A percentile compares a stretch with the other conserved stretches of the same genome.
phyloP scores from a whole-genome alignment of 2,113 vertebrate species.

The Sigmodon hispidus region DNA sequence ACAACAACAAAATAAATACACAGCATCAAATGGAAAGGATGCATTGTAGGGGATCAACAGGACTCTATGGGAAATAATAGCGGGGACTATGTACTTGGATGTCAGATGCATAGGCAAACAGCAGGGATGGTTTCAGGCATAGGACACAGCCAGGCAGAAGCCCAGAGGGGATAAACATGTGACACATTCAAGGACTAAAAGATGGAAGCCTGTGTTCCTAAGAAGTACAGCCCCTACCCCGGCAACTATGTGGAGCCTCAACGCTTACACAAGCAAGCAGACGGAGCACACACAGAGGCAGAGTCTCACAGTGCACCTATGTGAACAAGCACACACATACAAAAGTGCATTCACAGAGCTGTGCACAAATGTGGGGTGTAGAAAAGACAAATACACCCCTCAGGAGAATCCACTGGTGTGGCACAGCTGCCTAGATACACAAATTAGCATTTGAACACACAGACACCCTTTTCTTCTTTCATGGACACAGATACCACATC shows the following conservation, averaged over 20 bases:
- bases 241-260: rapidly evolving
- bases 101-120: not conserved
- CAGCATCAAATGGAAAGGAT: not conserved
- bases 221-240: not conserved
- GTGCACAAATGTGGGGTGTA: rapidly evolving
- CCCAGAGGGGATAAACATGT: not conserved
- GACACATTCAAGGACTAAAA: not conserved
- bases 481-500: rapidly evolving
- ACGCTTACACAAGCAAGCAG: not conserved
- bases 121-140: not conserved
- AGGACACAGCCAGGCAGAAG: not conserved
- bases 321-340: not conserved
- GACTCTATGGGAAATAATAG: not conserved
- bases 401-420: rapidly evolving
- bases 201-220: not conserved
- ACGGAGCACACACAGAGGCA: not conserved
- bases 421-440: not conserved
- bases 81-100: not conserved
- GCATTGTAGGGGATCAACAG: not conserved
- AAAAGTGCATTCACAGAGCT: not conserved
- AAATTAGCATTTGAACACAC: rapidly evolving
- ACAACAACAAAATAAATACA: not conserved
- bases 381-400: not conserved
- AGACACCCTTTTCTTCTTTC: rapidly evolving
- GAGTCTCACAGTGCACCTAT: not conserved